A percentile compares a stretch with the other conserved stretches of the same genome.
phyloP scores from a whole-genome alignment of 2,888 invertebrate genomes.

The Furcula furcula region DNA sequence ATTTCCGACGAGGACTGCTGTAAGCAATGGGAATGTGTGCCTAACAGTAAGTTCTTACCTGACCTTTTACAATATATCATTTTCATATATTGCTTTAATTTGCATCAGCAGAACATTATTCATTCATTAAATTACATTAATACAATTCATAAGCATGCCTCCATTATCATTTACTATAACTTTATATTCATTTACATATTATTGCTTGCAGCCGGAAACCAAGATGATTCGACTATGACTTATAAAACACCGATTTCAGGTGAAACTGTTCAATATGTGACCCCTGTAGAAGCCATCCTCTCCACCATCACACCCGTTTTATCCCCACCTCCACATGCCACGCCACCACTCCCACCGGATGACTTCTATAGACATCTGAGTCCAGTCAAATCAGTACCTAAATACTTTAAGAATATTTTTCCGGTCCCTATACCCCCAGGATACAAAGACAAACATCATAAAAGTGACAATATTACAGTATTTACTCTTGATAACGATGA shows the following conservation, averaged over 20 bases:
- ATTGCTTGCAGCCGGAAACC: constrained; percentile 68
- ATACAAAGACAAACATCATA: constrained; percentile 13
- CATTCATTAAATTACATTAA: constrained; percentile 6
- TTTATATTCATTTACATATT: constrained; percentile 47
- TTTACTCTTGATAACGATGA: constrained; percentile 45
- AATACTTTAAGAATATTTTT: constrained; percentile 40
- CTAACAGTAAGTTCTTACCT: constrained; percentile 60
- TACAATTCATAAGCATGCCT: constrained; percentile 5
- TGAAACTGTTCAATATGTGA: constrained; percentile 52
- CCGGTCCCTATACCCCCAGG: constrained; percentile 13
- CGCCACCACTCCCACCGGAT: constrained; percentile 29
- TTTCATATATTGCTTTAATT: no score
- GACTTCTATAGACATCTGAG: constrained; percentile 48
- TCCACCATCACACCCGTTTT: constrained; percentile 37
- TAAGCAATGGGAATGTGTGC: constrained; percentile 87
- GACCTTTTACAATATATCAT: no score
- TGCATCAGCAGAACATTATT: neutral
- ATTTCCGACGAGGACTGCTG: constrained; percentile 91
- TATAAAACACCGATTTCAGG: constrained; percentile 42
- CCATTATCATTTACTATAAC: constrained; percentile 11
- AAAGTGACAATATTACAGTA: constrained; percentile 46
- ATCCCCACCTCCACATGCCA: constrained; percentile 32
- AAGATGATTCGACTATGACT: constrained; percentile 40
- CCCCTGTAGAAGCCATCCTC: constrained; percentile 44
- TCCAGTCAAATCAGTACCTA: constrained; percentile 49